Conservation (phyloP, 2,888 invertebrate genomes). For the Glyphotaelius pellucidus region DNA sequence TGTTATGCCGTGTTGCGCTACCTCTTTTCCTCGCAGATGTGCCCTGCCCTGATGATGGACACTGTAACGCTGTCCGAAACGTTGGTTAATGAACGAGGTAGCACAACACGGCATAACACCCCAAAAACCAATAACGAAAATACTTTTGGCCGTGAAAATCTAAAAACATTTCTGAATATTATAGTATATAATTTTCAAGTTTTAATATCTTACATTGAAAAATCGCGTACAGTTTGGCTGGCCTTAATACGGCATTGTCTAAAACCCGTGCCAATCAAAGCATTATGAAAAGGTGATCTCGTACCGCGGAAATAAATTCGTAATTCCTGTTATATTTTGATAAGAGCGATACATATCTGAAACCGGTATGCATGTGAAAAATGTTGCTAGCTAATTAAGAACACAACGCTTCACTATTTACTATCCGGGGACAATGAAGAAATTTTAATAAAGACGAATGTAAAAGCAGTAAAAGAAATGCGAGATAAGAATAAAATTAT, state of each 20-base stretch:
- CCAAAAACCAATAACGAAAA: too few relatives aligned
- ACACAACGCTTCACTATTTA: neutral
- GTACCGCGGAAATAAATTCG: neutral
- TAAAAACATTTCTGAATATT: too few relatives aligned
- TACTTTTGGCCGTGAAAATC: too few relatives aligned
- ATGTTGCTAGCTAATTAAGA: neutral
- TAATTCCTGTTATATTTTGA: neutral
- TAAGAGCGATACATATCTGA: neutral
- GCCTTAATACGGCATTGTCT: neutral
- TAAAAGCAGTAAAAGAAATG: neutral
- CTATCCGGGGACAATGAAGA: neutral
- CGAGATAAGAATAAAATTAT: neutral
- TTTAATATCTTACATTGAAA: neutral
- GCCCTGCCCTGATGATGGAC: too few relatives aligned
- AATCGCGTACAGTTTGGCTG: neutral
- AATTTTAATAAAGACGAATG: neutral
- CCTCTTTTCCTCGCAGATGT: too few relatives aligned
- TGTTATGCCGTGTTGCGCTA: too few relatives aligned
- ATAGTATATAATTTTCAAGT: too few relatives aligned
- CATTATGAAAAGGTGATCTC: neutral
- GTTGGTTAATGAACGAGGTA: too few relatives aligned
- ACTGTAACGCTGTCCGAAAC: too few relatives aligned
- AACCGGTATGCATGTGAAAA: slow-evolving; percentile 2
- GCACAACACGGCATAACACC: too few relatives aligned
- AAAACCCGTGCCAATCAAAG: neutral